Percentiles rank a stretch among this genome's conserved stretches.
Evolutionary conservation across 2,888 invertebrate species (phyloP).

Genomic region (Creontiades dilutus): DNA sequence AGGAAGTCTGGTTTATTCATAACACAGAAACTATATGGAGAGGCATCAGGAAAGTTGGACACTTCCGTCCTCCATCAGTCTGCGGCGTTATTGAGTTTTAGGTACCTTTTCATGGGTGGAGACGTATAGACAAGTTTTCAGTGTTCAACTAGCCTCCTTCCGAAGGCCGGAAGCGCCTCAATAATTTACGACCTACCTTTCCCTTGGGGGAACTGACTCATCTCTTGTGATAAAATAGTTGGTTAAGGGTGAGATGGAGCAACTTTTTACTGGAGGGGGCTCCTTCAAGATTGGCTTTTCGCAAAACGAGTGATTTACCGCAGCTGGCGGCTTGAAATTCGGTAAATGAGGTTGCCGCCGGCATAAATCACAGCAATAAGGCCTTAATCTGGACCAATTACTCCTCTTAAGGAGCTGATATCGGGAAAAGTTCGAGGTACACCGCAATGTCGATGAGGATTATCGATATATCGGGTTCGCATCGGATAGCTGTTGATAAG

Average conservation of each 20-base stretch:
- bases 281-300: conserved; percentile 13
- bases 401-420: neutral
- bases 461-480: neutral
- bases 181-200: conserved; percentile 30
- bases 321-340: conserved; percentile 35
- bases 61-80: neutral
- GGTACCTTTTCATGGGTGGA: neutral
- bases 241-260: conserved; percentile 23
- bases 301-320: conserved; percentile 20
- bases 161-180: neutral
- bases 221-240: conserved; percentile 29
- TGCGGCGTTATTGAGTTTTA: neutral
- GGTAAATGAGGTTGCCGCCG: conserved; percentile 17
- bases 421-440: neutral
- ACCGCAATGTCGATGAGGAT: neutral
- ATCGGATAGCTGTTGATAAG: too few species aligned
- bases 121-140: conserved; percentile 28
- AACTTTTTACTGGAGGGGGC: conserved; percentile 6
- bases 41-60: neutral
- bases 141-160: neutral
- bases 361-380: conserved; percentile 9
- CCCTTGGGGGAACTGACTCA: neutral
- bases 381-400: neutral
- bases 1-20: neutral
- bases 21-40: neutral